Evolutionary conservation across 2,888 invertebrate species (phyloP), one percentile per base, ranked within the genome.

Genomic region (Drymonia ruficornis): DNA sequence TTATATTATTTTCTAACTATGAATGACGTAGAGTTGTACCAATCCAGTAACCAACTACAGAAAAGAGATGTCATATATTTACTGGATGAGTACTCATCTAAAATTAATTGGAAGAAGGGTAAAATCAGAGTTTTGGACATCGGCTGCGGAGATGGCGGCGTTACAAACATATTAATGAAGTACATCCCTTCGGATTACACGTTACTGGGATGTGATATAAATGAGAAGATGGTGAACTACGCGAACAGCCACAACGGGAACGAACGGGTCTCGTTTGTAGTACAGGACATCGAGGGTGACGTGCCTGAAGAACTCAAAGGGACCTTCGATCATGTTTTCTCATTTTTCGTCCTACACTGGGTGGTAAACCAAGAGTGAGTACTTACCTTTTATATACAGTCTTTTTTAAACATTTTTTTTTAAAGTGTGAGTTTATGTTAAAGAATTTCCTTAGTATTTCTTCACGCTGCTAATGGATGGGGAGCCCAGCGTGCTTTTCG

Each of bases 251-350:
- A 18, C 42, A 18, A 42, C 13, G 11, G 42, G 9, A 19, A 42
- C 19, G 23, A 44, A 13, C 19, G 18, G 11, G 12, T 19, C 1
- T 44, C 44, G 5, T 44, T 44, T 23, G n/a, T 13, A 12, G 23
- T 44, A 7, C 23, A 23, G 13, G 44, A 44, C 23, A 44, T 44
- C 0, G 23, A 15, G 16, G 23, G 23, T 7, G n/a, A 23, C 7
- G 3, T 44, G 23, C 44, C 44, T 13, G 8, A 44, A 23, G 23
- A 13, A 3, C 23, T 44, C 6, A 23, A 23, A 23, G 44, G 23
- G 7, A 44, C n/a, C 23, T 44, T 44, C 11, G 44, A 44, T 23
- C 44, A 44, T 13, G 23, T 44, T 5, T 44, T 44, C 23, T 44
- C 44, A 1, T 23, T 23, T 12, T 44, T 9, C 23, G 23, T 23